Conservation (phyloP, 2,797 vertebrate species). For the Caiman crocodilus region DNA sequence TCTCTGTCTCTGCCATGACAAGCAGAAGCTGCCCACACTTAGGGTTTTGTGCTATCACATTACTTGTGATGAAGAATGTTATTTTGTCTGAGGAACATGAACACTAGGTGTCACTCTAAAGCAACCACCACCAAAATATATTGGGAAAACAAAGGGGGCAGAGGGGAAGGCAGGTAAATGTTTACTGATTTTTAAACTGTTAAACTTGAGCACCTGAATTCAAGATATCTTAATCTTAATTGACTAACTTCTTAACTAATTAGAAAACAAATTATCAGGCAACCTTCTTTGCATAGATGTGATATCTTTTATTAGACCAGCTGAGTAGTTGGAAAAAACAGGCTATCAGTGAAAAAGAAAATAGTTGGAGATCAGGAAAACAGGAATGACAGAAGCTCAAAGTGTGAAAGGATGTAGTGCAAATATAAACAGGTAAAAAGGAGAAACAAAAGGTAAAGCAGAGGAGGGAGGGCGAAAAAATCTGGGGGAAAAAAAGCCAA, state of each 20-base stretch:
- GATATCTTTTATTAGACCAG: no score
- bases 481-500: no score
- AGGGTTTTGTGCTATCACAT: neutral
- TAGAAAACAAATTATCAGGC: neutral
- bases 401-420: no score
- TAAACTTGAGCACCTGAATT: slow-evolving; percentile 17
- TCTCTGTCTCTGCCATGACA: neutral
- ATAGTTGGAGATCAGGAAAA: no score
- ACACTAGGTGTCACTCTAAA: slow-evolving; percentile 73
- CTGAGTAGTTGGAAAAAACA: no score
- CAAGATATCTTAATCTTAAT: slow-evolving; percentile 7
- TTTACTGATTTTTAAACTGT: slow-evolving; percentile 28
- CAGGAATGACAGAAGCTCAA: no score
- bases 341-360: no score
- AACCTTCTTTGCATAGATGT: no score
- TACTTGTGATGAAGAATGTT: neutral
- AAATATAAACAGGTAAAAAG: no score
- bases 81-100: neutral
- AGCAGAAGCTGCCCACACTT: neutral
- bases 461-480: no score
- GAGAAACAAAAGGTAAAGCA: no score
- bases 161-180: neutral
- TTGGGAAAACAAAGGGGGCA: neutral
- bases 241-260: slow-evolving; percentile 60
- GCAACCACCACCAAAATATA: neutral